These are phyloP conservation scores for Chrosomus eos DNA, from an alignment of 2,797 vertebrate species.

Conservation along the genomic window DNA sequence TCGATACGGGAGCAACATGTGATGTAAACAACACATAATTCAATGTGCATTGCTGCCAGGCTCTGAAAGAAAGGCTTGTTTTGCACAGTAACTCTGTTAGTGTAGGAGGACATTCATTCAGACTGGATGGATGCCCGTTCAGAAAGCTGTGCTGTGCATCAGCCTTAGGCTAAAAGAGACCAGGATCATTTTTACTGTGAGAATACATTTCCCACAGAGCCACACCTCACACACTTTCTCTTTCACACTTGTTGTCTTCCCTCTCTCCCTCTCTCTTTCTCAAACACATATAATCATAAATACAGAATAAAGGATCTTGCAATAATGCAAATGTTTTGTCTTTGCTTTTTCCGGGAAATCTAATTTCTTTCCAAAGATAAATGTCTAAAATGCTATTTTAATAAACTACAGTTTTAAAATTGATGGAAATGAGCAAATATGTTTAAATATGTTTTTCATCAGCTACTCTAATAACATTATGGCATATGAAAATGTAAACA, in stretches of 20 bases:
- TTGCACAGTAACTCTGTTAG: conserved; percentile 18
- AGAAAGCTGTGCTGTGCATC: background rate
- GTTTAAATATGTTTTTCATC: background rate
- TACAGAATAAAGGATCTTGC: background rate
- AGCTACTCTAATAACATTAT: background rate
- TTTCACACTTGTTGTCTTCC: background rate
- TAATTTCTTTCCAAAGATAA: background rate
- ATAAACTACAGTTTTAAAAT: background rate
- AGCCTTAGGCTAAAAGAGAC: conserved; percentile 24
- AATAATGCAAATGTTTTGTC: background rate
- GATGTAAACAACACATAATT: conserved; percentile 33
- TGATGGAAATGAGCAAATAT: background rate
- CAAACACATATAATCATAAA: background rate
- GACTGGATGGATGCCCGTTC: conserved; percentile 25
- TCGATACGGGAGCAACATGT: conserved; percentile 27
- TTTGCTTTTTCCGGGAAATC: background rate
- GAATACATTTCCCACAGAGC: conserved; percentile 35
- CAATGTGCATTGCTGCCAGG: conserved; percentile 19
- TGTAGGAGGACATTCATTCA: conserved; percentile 20
- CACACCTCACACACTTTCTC: conserved; percentile 9
- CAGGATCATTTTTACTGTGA: conserved; percentile 22
- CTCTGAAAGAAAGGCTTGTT: conserved; percentile 25
- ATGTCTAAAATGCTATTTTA: background rate
- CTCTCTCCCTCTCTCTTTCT: background rate
- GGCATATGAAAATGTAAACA: background rate